Base-by-base conservation (phyloP, 2,797 vertebrate species). In the Neopelma chrysocephalum region DNA sequence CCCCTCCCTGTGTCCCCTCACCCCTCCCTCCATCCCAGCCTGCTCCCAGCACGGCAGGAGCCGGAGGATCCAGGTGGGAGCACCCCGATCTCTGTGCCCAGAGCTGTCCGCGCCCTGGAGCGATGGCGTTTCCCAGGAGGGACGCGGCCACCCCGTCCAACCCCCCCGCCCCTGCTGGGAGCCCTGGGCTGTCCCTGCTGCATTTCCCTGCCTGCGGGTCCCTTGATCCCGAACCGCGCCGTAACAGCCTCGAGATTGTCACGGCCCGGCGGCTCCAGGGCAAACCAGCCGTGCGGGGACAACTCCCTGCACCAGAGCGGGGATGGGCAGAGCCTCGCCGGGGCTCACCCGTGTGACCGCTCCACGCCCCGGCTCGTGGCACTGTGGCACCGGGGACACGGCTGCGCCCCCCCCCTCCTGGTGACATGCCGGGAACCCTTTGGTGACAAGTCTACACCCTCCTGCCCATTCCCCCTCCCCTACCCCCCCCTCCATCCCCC, bases 181-280 rank as follows among this genome's bases (percentile, higher is more conserved):
- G 56, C 65, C 36, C 38, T 1, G 21, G 36, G 42, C 70, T 14
- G 5, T 36, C 76, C 43, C 43, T 8, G 71, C 61, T 18, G 70
- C 80, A 12, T 1, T 7, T 8, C 51, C 56, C 73, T 2, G 22
- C 19, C 43, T 3, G 6, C 29, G 0, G 53, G 1, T 19, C 11
- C 36, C 62, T 27, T 8, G 9, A 5, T 12, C 71, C 43, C 23
- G 1, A 27, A 2, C 38, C 22, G 0, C 26, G 5, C 47, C 17
- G 4, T 3, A 3, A 3, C 54, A 5, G 75, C 60, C 40, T 17
- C 42, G 19, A 1, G 51, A 22, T 5, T 34, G 47, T n/a, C 36
- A 0, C 42, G 48, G 45, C 50, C 9, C 18, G 32, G 43, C 3
- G 77, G 62, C 56, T 6, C 56, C 61, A 5, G 70, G 54, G 40